A percentile compares a stretch with the other conserved stretches of the same genome.
phyloP scores from a whole-genome alignment of 2,797 vertebrate species.

The Vespertilio murinus region DNA sequence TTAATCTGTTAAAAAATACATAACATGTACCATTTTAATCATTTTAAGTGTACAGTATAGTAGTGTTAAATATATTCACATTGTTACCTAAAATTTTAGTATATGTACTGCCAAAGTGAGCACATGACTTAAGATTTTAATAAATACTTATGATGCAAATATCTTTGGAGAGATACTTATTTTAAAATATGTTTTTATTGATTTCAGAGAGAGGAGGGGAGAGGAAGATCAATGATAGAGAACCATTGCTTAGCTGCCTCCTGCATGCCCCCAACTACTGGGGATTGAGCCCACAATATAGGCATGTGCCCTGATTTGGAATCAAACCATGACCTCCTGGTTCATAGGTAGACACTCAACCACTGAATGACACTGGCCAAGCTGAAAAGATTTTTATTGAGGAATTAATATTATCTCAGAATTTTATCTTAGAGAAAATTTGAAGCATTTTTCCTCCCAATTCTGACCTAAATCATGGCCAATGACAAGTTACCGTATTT shows the following conservation, averaged over 20 bases:
- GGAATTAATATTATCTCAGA: neutral
- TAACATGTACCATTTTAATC: neutral
- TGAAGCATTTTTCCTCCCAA: conserved; percentile 21
- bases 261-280: no score
- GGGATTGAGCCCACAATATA: no score
- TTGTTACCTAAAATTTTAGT: neutral
- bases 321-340: no score
- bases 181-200: no score
- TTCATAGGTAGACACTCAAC: no score
- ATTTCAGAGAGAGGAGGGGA: no score
- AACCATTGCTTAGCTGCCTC: no score
- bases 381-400: neutral
- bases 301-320: no score
- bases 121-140: neutral
- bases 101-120: no score
- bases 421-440: conserved; percentile 29
- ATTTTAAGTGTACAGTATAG: neutral
- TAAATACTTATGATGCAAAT: conserved; percentile 11
- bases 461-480: neutral
- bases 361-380: no score
- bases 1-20: neutral
- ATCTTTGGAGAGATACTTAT: neutral
- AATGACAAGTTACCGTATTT: conserved; percentile 47
- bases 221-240: no score
- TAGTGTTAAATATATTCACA: conserved; percentile 7